phyloP scores from a whole-genome alignment of 2,113 vertebrate genomes.

The Brachirus orientalis region DNA sequence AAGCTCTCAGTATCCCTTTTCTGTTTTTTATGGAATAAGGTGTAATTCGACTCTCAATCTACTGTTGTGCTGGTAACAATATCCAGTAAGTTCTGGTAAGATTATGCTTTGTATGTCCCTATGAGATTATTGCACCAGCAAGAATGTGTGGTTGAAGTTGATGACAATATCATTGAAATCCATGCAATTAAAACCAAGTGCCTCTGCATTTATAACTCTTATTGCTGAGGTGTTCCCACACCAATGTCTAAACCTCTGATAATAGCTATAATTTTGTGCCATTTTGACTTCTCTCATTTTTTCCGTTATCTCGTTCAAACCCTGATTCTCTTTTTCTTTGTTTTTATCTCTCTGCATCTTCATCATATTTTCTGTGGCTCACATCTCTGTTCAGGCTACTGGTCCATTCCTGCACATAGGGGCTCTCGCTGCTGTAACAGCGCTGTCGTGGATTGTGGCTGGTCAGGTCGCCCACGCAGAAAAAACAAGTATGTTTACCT shows the following conservation, averaged over 20 bases:
- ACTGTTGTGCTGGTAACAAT: background rate
- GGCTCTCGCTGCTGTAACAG: conserved; percentile 86
- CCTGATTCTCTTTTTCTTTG: background rate
- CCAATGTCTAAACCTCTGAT: conserved; percentile 17
- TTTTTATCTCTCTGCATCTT: background rate
- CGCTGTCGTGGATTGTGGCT: conserved; percentile 93
- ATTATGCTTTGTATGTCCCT: no score
- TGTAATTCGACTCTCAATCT: conserved; percentile 24
- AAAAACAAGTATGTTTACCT: conserved; percentile 86
- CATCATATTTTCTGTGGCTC: background rate
- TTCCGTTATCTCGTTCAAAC: background rate
- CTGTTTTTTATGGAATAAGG: no score
- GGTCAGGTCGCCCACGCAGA: conserved; percentile 91
- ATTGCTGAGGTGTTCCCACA: conserved; percentile 25
- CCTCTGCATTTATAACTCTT: conserved; percentile 46
- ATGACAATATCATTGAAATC: conserved; percentile 1
- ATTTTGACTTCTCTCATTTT: background rate
- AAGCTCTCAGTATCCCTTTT: background rate
- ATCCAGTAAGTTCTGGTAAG: no score
- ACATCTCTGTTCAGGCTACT: conserved; percentile 84
- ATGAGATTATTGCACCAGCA: no score
- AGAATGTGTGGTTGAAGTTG: no score
- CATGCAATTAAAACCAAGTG: conserved; percentile 29
- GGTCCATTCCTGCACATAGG: conserved; percentile 95
- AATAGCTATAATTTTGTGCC: conserved; percentile 37